phyloP scores from a whole-genome alignment of 2,888 invertebrate species.

The Psylliodes chrysocephalus region DNA sequence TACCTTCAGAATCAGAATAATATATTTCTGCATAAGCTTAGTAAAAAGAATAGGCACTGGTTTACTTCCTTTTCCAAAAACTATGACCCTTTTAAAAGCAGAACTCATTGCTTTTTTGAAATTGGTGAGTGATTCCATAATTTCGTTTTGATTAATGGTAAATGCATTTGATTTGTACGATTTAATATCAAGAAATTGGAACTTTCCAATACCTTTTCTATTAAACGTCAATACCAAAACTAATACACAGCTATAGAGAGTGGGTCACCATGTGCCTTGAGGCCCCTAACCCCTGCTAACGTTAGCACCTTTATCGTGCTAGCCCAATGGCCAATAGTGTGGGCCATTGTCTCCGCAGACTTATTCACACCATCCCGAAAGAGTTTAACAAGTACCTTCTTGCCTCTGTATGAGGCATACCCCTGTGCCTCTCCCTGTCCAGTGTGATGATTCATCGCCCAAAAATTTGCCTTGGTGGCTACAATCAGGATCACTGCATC shows the following conservation, averaged over 20 bases:
- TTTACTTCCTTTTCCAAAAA: constrained; percentile 39
- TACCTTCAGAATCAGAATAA: constrained; percentile 8
- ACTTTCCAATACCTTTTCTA: constrained; percentile 21
- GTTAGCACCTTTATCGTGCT: not conserved
- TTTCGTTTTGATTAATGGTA: constrained; percentile 31
- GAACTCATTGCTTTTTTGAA: constrained; percentile 31
- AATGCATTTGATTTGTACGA: constrained; percentile 13
- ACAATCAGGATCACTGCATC: not conserved
- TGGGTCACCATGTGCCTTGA: not conserved
- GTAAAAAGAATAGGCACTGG: constrained; percentile 41
- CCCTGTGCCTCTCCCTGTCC: not conserved
- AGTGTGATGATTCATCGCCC: not conserved
- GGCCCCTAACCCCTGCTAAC: not conserved
- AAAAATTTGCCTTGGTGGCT: not conserved
- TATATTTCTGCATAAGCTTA: constrained; percentile 21
- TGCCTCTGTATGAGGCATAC: too few species aligned
- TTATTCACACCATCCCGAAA: not conserved
- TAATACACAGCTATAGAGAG: too few species aligned
- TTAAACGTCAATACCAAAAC: constrained; percentile 32
- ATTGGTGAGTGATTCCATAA: constrained; percentile 26
- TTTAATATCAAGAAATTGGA: constrained; percentile 25
- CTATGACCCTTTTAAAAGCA: constrained; percentile 33
- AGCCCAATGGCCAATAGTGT: not conserved
- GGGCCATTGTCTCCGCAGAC: not conserved
- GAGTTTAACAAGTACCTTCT: not conserved